A percentile compares a stretch with the other conserved stretches of the same genome.
Evolutionary conservation across 2,113 vertebrate genomes (phyloP).

Genomic region (Silurus glanis): DNA sequence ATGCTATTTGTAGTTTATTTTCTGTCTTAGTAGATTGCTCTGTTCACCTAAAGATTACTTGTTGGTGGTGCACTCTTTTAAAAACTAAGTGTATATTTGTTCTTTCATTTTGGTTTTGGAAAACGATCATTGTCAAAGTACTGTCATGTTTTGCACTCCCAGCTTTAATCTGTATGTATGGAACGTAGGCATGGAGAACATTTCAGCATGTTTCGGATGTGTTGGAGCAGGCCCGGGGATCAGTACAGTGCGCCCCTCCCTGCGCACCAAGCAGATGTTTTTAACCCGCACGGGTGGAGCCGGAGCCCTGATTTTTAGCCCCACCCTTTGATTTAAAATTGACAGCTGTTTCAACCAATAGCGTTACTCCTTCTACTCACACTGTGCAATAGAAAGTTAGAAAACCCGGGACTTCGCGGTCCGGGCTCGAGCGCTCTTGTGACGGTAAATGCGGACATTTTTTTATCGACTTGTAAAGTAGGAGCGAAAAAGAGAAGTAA

Average conservation of each 20-base stretch:
- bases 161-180: background rate
- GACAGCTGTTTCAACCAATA: conserved; percentile 63
- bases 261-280: conserved; percentile 68
- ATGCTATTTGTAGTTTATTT: background rate
- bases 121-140: background rate
- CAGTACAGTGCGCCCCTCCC: conserved; percentile 64
- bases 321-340: conserved; percentile 47
- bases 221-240: conserved; percentile 65
- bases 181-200: conserved; percentile 14
- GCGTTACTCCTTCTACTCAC: background rate
- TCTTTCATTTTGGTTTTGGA: background rate
- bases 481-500: conserved; percentile 40
- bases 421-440: conserved; percentile 31
- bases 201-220: conserved; percentile 63
- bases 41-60: background rate
- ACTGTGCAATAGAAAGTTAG: conserved; percentile 71
- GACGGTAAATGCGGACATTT: conserved; percentile 58
- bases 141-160: background rate
- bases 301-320: conserved; percentile 60
- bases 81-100: background rate
- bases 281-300: conserved; percentile 69
- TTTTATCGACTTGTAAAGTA: conserved; percentile 34
- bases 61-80: background rate
- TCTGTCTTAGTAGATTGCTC: background rate
- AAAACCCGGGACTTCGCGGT: conserved; percentile 24